Evolutionary conservation across 1,140 invertebrate species (phyloP).

Genomic region (Oppia nitens): DNA sequence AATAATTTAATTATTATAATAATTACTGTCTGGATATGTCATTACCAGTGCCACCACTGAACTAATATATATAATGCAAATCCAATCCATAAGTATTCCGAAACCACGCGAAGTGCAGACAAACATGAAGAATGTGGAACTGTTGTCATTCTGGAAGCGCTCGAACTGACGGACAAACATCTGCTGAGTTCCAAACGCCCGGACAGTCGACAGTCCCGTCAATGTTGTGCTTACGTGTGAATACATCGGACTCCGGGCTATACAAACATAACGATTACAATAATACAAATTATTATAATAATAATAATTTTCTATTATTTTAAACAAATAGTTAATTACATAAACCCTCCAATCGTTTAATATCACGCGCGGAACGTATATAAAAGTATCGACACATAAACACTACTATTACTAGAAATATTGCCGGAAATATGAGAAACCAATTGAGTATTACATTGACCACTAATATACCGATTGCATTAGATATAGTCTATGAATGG

Average conservation of each 20-base stretch:
- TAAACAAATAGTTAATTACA: slow-evolving; percentile 22
- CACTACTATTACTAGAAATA: slow-evolving; percentile 49
- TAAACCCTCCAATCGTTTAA: slow-evolving; percentile 71
- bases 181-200: slow-evolving; percentile 30
- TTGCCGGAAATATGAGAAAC: slow-evolving; percentile 50
- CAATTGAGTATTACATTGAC: slow-evolving; percentile 44
- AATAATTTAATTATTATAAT: background rate
- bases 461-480: slow-evolving; percentile 56
- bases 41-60: slow-evolving; percentile 24
- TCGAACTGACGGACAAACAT: slow-evolving; percentile 47
- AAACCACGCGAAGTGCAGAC: slow-evolving; percentile 62
- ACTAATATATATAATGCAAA: slow-evolving; percentile 51
- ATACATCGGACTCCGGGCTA: slow-evolving; percentile 35
- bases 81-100: slow-evolving; percentile 57
- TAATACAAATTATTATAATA: background rate
- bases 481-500: slow-evolving; percentile 33
- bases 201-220: slow-evolving; percentile 33
- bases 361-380: slow-evolving; percentile 55
- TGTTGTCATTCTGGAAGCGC: slow-evolving; percentile 42
- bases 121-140: slow-evolving; percentile 51
- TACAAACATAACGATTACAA: background rate
- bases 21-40: background rate
- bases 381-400: slow-evolving; percentile 55
- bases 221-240: slow-evolving; percentile 35
- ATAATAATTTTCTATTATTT: background rate